These are phyloP conservation scores for Rhipidura dahli DNA, from an alignment of 2,113 vertebrate genomes.

Conservation along the genomic window DNA sequence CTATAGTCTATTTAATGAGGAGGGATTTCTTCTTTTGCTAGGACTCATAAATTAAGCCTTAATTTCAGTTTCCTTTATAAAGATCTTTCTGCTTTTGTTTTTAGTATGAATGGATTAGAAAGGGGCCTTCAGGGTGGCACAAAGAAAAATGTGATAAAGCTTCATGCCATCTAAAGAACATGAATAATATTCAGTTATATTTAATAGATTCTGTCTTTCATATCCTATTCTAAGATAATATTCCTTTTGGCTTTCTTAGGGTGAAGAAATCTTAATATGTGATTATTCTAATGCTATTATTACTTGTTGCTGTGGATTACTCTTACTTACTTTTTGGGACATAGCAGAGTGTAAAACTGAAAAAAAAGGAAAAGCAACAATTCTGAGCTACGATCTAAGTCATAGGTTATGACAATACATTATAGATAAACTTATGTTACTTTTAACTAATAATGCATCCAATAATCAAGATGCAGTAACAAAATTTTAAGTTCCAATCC, in stretches of 20 bases:
- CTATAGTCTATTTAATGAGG: not conserved
- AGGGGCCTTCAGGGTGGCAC: not conserved
- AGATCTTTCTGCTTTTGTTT: not conserved
- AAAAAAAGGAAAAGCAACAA: not conserved
- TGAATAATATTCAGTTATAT: not conserved
- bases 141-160: not conserved
- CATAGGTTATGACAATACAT: not conserved
- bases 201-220: not conserved
- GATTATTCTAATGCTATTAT: not conserved
- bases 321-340: not conserved
- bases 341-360: not conserved
- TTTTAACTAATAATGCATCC: not conserved
- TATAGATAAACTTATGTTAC: not conserved
- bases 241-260: not conserved
- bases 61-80: not conserved
- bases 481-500: not conserved
- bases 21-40: not conserved
- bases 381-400: not conserved
- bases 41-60: not conserved
- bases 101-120: not conserved
- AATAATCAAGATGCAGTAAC: not conserved
- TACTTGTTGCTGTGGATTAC: not conserved
- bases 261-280: not conserved
- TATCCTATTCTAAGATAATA: not conserved
- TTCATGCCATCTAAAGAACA: not conserved